Conservation (phyloP, 2,113 vertebrate species). For the Nesoenas mayeri region DNA sequence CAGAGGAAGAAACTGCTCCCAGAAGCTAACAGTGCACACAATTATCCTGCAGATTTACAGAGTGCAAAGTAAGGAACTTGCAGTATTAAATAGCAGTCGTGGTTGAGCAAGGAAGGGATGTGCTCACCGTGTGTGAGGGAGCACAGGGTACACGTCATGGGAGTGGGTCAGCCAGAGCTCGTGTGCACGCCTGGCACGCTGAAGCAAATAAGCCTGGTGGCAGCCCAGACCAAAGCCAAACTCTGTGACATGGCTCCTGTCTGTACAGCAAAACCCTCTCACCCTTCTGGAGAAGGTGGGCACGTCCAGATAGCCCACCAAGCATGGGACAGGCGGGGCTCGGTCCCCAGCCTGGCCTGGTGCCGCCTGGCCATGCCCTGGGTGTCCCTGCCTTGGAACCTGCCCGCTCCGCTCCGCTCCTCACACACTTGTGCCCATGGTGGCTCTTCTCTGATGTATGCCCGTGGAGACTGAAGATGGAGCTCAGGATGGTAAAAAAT, state of each 20-base stretch:
- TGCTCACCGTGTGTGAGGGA: neutral
- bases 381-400: accelerated
- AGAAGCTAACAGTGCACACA: neutral
- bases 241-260: accelerated
- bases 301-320: neutral
- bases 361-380: accelerated
- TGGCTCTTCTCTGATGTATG: neutral
- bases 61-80: neutral
- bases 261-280: neutral
- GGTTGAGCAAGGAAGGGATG: neutral
- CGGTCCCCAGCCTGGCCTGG: neutral
- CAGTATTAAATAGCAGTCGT: neutral
- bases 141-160: neutral
- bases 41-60: neutral
- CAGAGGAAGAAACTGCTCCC: neutral
- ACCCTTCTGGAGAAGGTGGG: neutral
- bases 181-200: accelerated
- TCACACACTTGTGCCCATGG: neutral
- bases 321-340: neutral
- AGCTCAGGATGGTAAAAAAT: neutral
- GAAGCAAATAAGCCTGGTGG: neutral
- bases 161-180: neutral
- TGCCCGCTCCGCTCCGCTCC: neutral
- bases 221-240: neutral
- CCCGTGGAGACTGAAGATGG: neutral